Conservation (phyloP, 2,888 invertebrate species). For the Psylliodes chrysocephalus region DNA sequence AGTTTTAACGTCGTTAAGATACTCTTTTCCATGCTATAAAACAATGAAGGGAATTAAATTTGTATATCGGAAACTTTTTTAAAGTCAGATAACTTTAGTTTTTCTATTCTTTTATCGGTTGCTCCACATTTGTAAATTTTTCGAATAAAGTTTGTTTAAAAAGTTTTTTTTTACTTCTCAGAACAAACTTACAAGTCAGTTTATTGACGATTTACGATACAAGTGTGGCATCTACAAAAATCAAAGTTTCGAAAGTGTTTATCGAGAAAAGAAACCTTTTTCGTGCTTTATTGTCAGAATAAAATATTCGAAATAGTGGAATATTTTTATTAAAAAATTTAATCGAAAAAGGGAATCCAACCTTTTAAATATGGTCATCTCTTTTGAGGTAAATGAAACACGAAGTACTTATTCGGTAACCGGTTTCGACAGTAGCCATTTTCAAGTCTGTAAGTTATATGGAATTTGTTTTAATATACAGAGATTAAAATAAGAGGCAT, state of each 20-base stretch:
- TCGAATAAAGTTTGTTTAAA: background rate
- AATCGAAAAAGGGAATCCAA: too few relatives aligned
- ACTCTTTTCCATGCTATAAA: slow-evolving; percentile 18
- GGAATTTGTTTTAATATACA: too few relatives aligned
- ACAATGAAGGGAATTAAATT: slow-evolving; percentile 16
- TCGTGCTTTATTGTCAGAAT: too few relatives aligned
- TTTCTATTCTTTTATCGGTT: slow-evolving; percentile 7
- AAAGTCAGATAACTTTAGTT: slow-evolving; percentile 10
- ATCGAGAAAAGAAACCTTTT: background rate
- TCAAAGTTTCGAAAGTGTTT: background rate
- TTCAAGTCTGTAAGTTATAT: too few relatives aligned
- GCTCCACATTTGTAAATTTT: slow-evolving; percentile 1
- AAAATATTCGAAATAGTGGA: too few relatives aligned
- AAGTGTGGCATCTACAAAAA: background rate
- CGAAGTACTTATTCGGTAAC: too few relatives aligned
- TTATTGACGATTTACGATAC: slow-evolving; percentile 6
- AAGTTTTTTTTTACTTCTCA: slow-evolving; percentile 6
- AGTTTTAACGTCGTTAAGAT: slow-evolving; percentile 16
- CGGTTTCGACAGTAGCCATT: too few relatives aligned
- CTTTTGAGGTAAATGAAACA: too few relatives aligned
- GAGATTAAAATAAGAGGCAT: too few relatives aligned
- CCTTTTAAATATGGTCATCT: too few relatives aligned
- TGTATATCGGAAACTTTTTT: slow-evolving; percentile 12
- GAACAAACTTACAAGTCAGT: slow-evolving; percentile 13
- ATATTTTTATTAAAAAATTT: too few relatives aligned